Conservation (phyloP, 2,888 invertebrate species). For the Phlogophora meticulosa region DNA sequence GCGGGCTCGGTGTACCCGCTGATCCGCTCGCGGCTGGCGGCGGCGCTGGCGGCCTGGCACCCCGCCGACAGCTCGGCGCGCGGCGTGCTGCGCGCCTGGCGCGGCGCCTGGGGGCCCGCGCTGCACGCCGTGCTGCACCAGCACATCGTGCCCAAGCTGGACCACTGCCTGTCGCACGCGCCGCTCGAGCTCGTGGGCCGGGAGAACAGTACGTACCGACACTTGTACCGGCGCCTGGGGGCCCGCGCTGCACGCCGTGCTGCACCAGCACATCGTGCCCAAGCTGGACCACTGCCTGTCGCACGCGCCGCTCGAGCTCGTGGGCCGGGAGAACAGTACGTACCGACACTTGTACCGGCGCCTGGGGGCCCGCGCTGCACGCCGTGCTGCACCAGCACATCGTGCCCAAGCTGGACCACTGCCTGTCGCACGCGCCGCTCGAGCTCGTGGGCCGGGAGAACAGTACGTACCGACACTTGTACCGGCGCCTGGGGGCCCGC, state of each 20-base stretch:
- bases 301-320: constrained; percentile 84
- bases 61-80: constrained; percentile 98
- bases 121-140: constrained; percentile 94
- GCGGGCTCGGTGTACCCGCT: constrained; percentile 95
- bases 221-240: constrained; percentile 86
- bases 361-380: constrained; percentile 89
- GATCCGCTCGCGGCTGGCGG: constrained; percentile 97
- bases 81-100: constrained; percentile 98
- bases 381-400: constrained; percentile 96
- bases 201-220: constrained; percentile 75
- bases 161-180: constrained; percentile 92
- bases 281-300: constrained; percentile 94
- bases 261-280: constrained; percentile 96
- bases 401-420: constrained; percentile 96
- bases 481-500: constrained; percentile 89
- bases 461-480: constrained; percentile 63
- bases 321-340: constrained; percentile 81
- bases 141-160: constrained; percentile 97
- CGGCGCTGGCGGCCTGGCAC: constrained; percentile 98
- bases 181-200: constrained; percentile 82
- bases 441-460: constrained; percentile 83
- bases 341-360: constrained; percentile 68
- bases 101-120: constrained; percentile 90
- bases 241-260: constrained; percentile 92
- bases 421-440: constrained; percentile 89